These are phyloP conservation scores for Lepus oiostolus DNA, from an alignment of 2,797 vertebrate genomes.

Conservation along the genomic window DNA sequence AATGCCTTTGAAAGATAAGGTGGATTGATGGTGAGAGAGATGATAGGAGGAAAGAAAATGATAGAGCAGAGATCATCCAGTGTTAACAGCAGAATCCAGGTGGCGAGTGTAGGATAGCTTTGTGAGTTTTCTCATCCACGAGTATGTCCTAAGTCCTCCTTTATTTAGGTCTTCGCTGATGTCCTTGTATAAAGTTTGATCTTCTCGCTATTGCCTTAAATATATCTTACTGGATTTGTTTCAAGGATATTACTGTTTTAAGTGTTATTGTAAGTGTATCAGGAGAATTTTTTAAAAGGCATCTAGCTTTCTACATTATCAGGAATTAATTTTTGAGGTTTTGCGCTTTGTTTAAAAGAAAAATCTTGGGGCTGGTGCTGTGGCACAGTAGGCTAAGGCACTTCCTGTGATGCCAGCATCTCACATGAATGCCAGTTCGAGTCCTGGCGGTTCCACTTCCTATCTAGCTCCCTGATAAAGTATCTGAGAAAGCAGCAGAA, in stretches of 20 bases:
- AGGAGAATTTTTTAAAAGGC: slow-evolving; percentile 20
- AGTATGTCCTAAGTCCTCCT: neutral
- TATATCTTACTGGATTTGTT: slow-evolving; percentile 16
- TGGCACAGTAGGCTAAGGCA: too few relatives aligned
- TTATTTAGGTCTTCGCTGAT: neutral
- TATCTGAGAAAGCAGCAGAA: too few relatives aligned
- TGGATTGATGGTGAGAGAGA: neutral
- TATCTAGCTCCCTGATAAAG: too few relatives aligned
- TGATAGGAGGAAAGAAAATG: neutral
- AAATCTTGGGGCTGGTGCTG: too few relatives aligned
- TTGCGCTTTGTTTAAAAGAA: neutral
- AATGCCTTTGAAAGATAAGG: neutral
- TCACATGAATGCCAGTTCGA: too few relatives aligned
- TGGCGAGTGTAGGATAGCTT: neutral
- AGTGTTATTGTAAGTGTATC: neutral
- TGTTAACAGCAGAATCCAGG: neutral
- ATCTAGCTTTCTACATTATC: neutral
- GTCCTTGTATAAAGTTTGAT: neutral
- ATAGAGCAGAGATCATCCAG: neutral
- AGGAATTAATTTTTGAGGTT: slow-evolving; percentile 9
- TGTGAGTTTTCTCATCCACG: neutral
- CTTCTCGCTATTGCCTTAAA: neutral
- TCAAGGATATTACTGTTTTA: neutral
- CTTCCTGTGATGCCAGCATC: too few relatives aligned
- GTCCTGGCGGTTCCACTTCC: too few relatives aligned